Percentiles rank a stretch among this genome's conserved stretches.
Conservation (phyloP, 2,113 vertebrate species). For the Gymnarchus niloticus region DNA sequence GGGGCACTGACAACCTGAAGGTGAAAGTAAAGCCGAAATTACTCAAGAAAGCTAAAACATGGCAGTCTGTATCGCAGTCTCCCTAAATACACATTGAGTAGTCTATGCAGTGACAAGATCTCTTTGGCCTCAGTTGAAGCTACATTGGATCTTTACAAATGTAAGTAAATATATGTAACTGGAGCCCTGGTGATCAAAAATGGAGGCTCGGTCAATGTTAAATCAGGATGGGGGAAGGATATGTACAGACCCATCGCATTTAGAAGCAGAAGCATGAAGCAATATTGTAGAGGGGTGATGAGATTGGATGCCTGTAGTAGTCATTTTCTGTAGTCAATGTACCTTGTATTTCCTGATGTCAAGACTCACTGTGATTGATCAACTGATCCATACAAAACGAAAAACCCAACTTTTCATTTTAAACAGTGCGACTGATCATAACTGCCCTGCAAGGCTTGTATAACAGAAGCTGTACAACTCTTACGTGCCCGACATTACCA, state of each 20-base stretch:
- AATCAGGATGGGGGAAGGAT: no score
- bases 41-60: neutral
- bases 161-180: neutral
- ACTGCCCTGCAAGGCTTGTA: neutral
- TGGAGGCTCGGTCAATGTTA: no score
- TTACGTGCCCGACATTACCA: neutral
- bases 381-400: neutral
- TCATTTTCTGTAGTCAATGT: conserved; percentile 33
- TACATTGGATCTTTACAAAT: neutral
- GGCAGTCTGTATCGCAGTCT: neutral
- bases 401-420: no score
- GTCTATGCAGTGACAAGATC: neutral
- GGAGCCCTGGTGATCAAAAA: no score
- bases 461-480: neutral
- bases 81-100: neutral
- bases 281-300: conserved; percentile 22
- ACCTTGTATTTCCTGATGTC: conserved; percentile 35
- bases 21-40: neutral
- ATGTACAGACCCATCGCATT: no score
- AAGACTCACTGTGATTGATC: conserved; percentile 35
- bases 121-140: neutral
- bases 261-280: neutral
- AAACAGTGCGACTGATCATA: neutral
- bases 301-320: conserved; percentile 39
- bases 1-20: neutral